These are phyloP conservation scores for Numenius arquata DNA, from an alignment of 2,113 vertebrate species.

Conservation along the genomic window DNA sequence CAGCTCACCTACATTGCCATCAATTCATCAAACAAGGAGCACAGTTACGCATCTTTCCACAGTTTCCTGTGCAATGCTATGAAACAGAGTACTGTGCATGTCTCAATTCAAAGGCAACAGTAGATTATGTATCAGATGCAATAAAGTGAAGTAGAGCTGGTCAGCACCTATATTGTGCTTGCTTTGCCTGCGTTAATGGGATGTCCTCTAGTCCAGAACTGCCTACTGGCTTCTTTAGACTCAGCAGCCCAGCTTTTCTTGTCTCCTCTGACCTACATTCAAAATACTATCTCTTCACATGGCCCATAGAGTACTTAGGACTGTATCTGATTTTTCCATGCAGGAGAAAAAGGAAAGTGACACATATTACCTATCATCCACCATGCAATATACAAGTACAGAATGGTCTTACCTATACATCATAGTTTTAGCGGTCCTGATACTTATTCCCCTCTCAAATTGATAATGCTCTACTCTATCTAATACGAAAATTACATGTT, in stretches of 20 bases:
- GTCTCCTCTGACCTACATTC: neutral
- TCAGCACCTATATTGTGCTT: neutral
- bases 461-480: neutral
- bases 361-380: neutral
- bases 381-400: neutral
- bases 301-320: neutral
- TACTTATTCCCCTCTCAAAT: neutral
- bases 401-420: neutral
- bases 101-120: neutral
- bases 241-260: neutral
- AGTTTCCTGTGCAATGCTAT: neutral
- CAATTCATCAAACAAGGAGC: neutral
- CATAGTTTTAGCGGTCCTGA: neutral
- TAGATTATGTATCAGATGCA: neutral
- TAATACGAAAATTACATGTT: neutral
- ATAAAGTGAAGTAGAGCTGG: neutral
- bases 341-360: neutral
- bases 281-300: neutral
- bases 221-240: neutral
- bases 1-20: neutral
- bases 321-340: neutral
- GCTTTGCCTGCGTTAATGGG: neutral
- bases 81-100: neutral
- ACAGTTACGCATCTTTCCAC: neutral
- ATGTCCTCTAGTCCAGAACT: neutral